Conservation (phyloP, 1,140 invertebrate species). For the Octopus sinensis region DNA sequence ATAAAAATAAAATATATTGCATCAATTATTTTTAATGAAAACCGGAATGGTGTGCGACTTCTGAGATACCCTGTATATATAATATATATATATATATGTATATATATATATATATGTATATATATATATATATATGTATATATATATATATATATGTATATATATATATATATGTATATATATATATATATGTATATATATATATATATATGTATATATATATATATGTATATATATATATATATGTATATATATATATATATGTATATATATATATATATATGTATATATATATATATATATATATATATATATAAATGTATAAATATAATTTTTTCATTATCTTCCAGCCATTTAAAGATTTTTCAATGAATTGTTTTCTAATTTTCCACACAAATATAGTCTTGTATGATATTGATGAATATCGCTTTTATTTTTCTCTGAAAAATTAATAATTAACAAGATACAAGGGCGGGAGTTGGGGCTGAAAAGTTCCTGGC, state of each 20-base stretch:
- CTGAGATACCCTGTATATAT: no score
- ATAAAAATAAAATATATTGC: no score
- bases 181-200: neutral
- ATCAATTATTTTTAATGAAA: no score
- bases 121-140: conserved; percentile 15
- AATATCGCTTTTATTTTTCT: no score
- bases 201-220: neutral
- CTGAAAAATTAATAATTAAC: no score
- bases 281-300: neutral
- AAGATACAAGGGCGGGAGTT: no score
- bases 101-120: conserved; percentile 12
- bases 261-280: neutral
- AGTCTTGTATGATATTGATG: no score
- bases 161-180: neutral
- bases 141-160: conserved; percentile 13
- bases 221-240: neutral
- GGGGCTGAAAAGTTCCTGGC: no score
- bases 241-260: conserved; percentile 5
- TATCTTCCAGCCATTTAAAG: no score
- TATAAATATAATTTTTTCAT: neutral
- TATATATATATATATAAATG: neutral
- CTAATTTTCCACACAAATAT: no score
- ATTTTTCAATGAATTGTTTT: no score
- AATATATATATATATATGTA: conserved; percentile 1
- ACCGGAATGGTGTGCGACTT: no score